Percentiles rank a stretch among this genome's conserved stretches.
These are phyloP conservation scores for Sebastes schlegelii DNA, from an alignment of 2,113 vertebrate genomes.

Conservation along the genomic window DNA sequence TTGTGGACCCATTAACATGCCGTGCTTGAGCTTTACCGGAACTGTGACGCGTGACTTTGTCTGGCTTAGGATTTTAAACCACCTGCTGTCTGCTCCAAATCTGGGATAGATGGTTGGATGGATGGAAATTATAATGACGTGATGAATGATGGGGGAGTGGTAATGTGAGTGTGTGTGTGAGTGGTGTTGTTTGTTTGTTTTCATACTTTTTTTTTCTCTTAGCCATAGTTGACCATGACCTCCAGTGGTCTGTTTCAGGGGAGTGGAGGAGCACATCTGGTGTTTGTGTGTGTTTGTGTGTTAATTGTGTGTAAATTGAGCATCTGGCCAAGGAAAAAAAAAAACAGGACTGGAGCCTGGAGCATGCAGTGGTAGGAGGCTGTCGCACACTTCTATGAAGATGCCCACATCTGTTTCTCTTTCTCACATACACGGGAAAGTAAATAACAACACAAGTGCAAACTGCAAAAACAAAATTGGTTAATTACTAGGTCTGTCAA, in stretches of 20 bases:
- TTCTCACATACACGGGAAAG: conserved; percentile 18
- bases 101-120: conserved; percentile 32
- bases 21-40: conserved; percentile 41
- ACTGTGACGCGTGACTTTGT: conserved; percentile 44
- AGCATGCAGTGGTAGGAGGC: conserved; percentile 35
- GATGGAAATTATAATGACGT: conserved; percentile 41
- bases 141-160: conserved; percentile 7
- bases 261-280: conserved; percentile 69
- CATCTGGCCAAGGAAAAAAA: conserved; percentile 61
- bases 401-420: conserved; percentile 58
- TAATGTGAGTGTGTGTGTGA: conserved; percentile 14
- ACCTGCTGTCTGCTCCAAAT: conserved; percentile 68
- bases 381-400: conserved; percentile 43
- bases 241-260: conserved; percentile 50
- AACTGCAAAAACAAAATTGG: not conserved
- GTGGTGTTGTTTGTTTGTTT: not conserved
- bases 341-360: conserved; percentile 45
- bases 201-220: not conserved
- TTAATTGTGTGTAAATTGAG: conserved; percentile 59
- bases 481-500: too few species aligned
- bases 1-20: conserved; percentile 34
- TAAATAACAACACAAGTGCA: conserved; percentile 44
- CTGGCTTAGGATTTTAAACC: conserved; percentile 65
- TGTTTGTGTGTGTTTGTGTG: conserved; percentile 44
- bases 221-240: conserved; percentile 59